Percentiles rank a stretch among this genome's conserved stretches.
Evolutionary conservation across 2,797 vertebrate species (phyloP).

Genomic region (Hydrophis major): DNA sequence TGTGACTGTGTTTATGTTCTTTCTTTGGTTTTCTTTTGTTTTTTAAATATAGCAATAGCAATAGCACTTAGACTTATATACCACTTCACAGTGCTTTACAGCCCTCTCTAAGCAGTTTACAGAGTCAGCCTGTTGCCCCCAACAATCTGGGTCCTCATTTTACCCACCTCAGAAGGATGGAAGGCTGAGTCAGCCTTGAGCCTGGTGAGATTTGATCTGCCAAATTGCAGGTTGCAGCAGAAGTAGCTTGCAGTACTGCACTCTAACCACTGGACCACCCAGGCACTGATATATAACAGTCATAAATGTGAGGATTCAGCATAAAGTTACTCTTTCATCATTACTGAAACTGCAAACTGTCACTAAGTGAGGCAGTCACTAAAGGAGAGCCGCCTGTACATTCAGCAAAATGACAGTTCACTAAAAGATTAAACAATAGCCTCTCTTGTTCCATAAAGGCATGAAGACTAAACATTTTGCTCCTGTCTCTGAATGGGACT

Average conservation of each 20-base stretch:
- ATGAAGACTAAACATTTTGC: not conserved
- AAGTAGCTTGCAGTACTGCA: no score
- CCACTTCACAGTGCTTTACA: no score
- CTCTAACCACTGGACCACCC: no score
- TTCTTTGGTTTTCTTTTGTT: not conserved
- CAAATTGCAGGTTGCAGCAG: no score
- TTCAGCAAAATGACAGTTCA: not conserved
- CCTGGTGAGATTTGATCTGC: no score
- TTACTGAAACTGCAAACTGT: not conserved
- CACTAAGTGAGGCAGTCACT: not conserved
- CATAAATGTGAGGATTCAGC: not conserved
- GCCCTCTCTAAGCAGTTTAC: no score
- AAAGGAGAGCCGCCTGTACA: not conserved
- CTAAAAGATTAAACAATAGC: not conserved
- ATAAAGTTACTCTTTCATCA: not conserved
- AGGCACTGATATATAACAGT: not conserved
- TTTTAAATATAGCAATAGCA: not conserved
- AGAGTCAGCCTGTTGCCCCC: no score
- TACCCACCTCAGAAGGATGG: no score
- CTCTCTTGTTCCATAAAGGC: not conserved
- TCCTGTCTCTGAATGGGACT: not conserved
- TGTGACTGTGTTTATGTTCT: not conserved
- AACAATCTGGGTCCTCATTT: no score
- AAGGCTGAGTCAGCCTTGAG: no score
- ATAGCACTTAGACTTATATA: no score